Evolutionary conservation across 2,888 invertebrate genomes (phyloP).

Genomic region (Neoascia interrupta): DNA sequence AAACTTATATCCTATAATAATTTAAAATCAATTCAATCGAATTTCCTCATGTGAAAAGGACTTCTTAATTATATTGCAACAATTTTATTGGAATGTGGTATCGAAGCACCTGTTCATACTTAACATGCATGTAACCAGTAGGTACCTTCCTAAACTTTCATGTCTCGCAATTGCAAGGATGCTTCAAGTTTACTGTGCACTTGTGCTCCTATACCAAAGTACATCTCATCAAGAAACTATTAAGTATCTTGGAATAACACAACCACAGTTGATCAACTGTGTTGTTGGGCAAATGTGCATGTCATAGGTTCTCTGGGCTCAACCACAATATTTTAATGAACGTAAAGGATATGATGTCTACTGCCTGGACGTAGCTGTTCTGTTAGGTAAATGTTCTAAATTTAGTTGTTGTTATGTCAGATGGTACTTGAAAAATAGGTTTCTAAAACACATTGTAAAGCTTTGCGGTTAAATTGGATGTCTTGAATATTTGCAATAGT

Average conservation of each 20-base stretch:
- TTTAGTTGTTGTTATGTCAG: slow-evolving; percentile 9
- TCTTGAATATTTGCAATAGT: too few species aligned
- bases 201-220: neutral
- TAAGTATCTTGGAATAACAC: slow-evolving; percentile 8
- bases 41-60: slow-evolving; percentile 18
- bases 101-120: neutral
- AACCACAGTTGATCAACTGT: slow-evolving; percentile 17
- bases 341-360: neutral
- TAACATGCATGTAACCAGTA: neutral
- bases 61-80: slow-evolving; percentile 21
- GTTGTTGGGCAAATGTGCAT: neutral
- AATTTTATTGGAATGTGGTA: slow-evolving; percentile 3
- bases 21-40: slow-evolving; percentile 1
- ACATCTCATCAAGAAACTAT: slow-evolving; percentile 10
- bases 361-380: neutral
- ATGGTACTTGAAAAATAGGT: slow-evolving; percentile 29
- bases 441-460: too few species aligned
- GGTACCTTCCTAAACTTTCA: neutral
- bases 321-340: neutral
- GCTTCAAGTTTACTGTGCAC: neutral
- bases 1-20: too few species aligned
- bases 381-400: neutral
- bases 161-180: neutral
- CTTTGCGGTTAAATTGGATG: too few species aligned
- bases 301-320: neutral